Evolutionary conservation across 1,140 invertebrate genomes (phyloP).

Genomic region (Bombus confusus): DNA sequence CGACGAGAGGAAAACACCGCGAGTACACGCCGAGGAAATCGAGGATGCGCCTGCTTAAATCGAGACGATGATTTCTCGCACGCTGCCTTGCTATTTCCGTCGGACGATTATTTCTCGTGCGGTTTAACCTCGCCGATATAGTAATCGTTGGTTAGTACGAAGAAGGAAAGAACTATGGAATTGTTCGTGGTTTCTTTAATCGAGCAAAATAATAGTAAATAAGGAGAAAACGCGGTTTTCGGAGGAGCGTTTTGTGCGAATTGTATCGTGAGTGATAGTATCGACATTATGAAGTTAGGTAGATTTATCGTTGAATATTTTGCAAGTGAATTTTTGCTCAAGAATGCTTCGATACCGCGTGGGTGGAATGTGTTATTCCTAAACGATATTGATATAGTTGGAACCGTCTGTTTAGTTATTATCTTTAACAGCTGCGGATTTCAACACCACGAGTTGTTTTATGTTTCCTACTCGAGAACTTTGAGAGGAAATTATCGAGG

Average conservation of each 20-base stretch:
- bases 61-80: background rate
- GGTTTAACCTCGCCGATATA: no score
- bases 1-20: slow-evolving; percentile 25
- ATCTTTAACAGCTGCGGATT: background rate
- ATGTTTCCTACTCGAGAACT: background rate
- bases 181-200: background rate
- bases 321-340: background rate
- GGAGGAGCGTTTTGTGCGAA: no score
- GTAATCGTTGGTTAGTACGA: no score
- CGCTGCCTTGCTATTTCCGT: background rate
- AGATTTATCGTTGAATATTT: background rate
- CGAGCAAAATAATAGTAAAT: background rate
- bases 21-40: background rate
- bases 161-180: background rate
- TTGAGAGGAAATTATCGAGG: background rate
- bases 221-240: background rate
- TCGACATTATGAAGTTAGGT: background rate
- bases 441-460: background rate
- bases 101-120: background rate
- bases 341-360: background rate
- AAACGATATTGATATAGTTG: background rate
- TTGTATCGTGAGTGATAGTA: background rate
- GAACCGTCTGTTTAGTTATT: background rate
- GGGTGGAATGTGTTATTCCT: no score
- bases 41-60: background rate